phyloP scores from a whole-genome alignment of 1,140 invertebrate genomes.

The Anastrepha obliqua region DNA sequence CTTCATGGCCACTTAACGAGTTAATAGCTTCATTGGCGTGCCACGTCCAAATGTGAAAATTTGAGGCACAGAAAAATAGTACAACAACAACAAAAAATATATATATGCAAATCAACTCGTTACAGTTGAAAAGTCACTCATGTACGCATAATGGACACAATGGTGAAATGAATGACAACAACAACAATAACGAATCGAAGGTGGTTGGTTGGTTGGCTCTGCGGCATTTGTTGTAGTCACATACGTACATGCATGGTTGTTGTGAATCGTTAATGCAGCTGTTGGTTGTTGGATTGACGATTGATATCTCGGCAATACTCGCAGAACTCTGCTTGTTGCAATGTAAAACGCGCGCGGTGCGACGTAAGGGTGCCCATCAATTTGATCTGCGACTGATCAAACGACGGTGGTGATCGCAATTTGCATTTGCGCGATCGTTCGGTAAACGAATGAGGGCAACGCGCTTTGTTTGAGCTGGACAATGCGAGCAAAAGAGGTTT shows the following conservation, averaged over 20 bases:
- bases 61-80: neutral
- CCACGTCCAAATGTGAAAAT: constrained; percentile 27
- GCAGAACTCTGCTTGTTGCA: too few species aligned
- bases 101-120: constrained; percentile 50
- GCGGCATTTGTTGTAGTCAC: neutral
- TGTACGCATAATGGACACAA: constrained; percentile 40
- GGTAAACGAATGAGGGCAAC: neutral
- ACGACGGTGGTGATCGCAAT: constrained; percentile 2
- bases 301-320: too few species aligned
- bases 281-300: neutral
- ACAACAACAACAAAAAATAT: neutral
- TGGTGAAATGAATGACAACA: constrained; percentile 25
- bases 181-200: neutral
- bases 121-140: constrained; percentile 53
- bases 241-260: neutral
- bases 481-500: constrained; percentile 31
- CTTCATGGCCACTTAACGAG: constrained; percentile 45
- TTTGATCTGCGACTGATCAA: constrained; percentile 32
- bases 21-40: constrained; percentile 36
- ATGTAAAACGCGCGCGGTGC: too few species aligned
- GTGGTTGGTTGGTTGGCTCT: neutral
- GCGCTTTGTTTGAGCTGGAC: constrained; percentile 22
- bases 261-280: constrained; percentile 3
- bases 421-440: constrained; percentile 16
- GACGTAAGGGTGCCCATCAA: neutral